Evolutionary conservation across 2,797 vertebrate genomes (phyloP), one percentile per base, ranked within the genome.

Genomic region (Channa striata): DNA sequence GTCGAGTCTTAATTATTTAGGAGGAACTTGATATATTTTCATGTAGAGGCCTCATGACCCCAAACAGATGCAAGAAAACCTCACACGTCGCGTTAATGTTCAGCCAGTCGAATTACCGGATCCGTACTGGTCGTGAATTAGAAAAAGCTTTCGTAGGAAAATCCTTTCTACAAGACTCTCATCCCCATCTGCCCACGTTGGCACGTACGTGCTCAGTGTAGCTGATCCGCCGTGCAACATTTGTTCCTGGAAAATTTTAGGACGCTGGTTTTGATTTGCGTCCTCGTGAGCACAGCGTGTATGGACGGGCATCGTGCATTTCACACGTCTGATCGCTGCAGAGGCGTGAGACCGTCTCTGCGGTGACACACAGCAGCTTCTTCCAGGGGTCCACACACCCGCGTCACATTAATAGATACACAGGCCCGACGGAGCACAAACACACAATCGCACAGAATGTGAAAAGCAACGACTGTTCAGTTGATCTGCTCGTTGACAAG

Each of bases 211-310:
- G n/a, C 36, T 59, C 54, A 33, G 10, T 37, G 9, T 48, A 39
- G 61, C 71, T 74, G 43, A 76, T 70, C 73, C 53, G 42, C 39
- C 65, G 0, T 54, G 59, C 52, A 58, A 21, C 72, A 50, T 66
- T 67, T 66, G 59, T 48, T 77, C 77, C 54, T 63, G 68, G 62
- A 50, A 64, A 63, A 74, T 60, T 30, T 51, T 8, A 67, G n/a
- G 68, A 87, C 72, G 66, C 67, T 66, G 62, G 76, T 43, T 82
- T 78, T 75, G 74, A 87, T 85, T 79, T 71, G 62, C 63, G n/a
- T 80, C 78, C 66, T 60, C 53, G 3, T 61, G 80, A 51, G 82
- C 79, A 19, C 83, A 79, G 83, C 82, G 17, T 74, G 84, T 70
- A 40, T 14, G 59, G 70, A 76, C 73, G 16, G 77, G 58, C 81